Evolutionary conservation across 1,140 invertebrate genomes (phyloP).

Genomic region (Anoplolepis gracilipes): DNA sequence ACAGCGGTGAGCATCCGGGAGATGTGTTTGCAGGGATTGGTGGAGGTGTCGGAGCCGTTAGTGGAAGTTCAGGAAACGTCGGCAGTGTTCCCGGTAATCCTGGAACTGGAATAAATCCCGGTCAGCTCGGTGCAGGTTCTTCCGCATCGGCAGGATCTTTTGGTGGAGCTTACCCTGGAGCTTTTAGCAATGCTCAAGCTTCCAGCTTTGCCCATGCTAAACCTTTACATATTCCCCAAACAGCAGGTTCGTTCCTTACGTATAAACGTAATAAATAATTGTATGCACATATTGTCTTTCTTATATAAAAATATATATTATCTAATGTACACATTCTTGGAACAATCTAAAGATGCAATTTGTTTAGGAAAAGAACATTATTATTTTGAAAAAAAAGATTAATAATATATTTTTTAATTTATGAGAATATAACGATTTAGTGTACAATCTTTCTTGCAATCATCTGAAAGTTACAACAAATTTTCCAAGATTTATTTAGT

Average conservation of each 20-base stretch:
- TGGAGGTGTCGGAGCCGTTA: constrained; percentile 31
- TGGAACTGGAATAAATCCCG: background rate
- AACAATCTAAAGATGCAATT: background rate
- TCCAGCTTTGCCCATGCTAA: constrained; percentile 17
- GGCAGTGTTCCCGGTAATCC: background rate
- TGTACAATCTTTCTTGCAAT: background rate
- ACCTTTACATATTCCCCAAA: background rate
- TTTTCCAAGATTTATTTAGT: too few species aligned
- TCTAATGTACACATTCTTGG: background rate
- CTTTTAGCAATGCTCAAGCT: constrained; percentile 41
- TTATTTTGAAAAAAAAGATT: background rate
- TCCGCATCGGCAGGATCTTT: background rate
- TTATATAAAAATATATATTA: background rate
- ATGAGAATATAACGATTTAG: background rate
- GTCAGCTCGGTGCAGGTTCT: background rate
- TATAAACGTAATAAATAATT: background rate
- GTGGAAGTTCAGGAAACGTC: background rate
- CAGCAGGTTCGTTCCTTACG: constrained; percentile 26
- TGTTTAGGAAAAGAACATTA: background rate
- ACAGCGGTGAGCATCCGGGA: background rate
- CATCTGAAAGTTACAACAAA: background rate
- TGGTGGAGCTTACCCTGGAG: constrained; percentile 23
- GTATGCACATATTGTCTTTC: background rate
- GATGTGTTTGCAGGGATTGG: background rate
- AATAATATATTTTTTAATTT: background rate